Base-by-base conservation (phyloP, 2,113 vertebrate genomes). In the Indri indri region DNA sequence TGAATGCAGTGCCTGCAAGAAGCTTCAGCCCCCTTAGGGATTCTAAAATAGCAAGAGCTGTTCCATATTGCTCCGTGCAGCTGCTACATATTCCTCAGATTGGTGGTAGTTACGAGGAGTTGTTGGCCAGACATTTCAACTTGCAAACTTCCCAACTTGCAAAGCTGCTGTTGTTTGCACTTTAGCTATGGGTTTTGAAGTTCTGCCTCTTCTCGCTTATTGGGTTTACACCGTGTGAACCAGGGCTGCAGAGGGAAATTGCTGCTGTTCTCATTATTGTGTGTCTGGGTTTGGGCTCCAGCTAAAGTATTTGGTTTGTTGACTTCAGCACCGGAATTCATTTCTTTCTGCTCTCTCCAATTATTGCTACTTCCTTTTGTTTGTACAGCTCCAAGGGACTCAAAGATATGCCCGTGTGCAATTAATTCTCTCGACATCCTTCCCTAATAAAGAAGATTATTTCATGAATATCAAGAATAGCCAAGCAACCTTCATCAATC, bases 161-260 rank as follows among this genome's bases (percentile, higher is more conserved):
- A 93, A 23, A 16, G 83, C 54, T 96, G 54, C 73, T 10, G 80
- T 68, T 70, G 73, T 94, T 97, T 97, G 94, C 93, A 92, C 94
- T 94, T 97, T 50, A 95, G 91, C 95, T 90, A 9, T 54, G 89
- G 91, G 94, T 95, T 97, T 97, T 90, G 57, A 52, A n/a, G 88
- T 79, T 97, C 84, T 94, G 86, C 91, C 88, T 96, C 95, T 97
- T 95, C 90, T 95, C 98, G 96, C 94, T 98, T 97, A 76, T 95
- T 96, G 97, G 97, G 93, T 96, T 98, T 97, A 96, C 95, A 97
- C 97, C 96, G 94, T 90, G 97, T 97, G 96, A 97, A 92, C 95
- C 83, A 40, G 34, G 23, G 83, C 80, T 91, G 96, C 79, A 91
- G 47, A 97, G 88, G 95, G 94, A 97, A 96, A 97, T 95, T 82